A percentile compares a stretch with the other conserved stretches of the same genome.
Evolutionary conservation across 2,888 invertebrate species (phyloP).

Genomic region (Synanthedon tipuliformis): DNA sequence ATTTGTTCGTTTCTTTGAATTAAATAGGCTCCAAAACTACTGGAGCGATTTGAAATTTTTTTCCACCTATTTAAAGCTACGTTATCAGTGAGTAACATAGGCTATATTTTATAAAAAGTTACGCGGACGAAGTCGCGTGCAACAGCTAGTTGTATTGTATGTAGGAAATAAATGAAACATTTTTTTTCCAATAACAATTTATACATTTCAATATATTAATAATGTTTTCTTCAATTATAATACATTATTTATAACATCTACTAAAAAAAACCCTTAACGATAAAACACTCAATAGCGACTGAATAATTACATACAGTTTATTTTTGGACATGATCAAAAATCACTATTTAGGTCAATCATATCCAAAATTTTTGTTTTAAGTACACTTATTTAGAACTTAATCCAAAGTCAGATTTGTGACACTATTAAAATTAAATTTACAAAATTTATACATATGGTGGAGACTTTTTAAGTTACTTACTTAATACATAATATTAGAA

Average conservation of each 20-base stretch:
- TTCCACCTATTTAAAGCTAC: too few species aligned
- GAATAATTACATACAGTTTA: neutral
- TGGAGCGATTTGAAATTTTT: too few species aligned
- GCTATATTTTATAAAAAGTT: too few species aligned
- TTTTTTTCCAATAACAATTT: constrained; percentile 19
- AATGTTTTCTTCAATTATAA: neutral
- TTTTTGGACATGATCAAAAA: constrained; percentile 4
- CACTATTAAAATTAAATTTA: neutral
- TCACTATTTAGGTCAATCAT: neutral
- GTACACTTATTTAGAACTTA: too few species aligned
- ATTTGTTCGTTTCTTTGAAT: too few species aligned
- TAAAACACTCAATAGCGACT: neutral
- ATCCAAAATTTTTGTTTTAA: neutral
- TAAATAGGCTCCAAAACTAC: too few species aligned
- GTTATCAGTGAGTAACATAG: too few species aligned
- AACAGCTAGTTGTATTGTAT: too few species aligned
- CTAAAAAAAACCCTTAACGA: neutral
- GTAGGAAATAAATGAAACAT: too few species aligned
- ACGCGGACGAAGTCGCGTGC: too few species aligned
- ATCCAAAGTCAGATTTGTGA: neutral
- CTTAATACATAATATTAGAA: too few species aligned
- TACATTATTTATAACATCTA: neutral
- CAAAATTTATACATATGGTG: neutral
- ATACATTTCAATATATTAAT: constrained; percentile 1
- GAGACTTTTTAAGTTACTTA: too few species aligned